These are phyloP conservation scores for Holotrichia oblita DNA, from an alignment of 1,140 invertebrate genomes.

Conservation along the genomic window DNA sequence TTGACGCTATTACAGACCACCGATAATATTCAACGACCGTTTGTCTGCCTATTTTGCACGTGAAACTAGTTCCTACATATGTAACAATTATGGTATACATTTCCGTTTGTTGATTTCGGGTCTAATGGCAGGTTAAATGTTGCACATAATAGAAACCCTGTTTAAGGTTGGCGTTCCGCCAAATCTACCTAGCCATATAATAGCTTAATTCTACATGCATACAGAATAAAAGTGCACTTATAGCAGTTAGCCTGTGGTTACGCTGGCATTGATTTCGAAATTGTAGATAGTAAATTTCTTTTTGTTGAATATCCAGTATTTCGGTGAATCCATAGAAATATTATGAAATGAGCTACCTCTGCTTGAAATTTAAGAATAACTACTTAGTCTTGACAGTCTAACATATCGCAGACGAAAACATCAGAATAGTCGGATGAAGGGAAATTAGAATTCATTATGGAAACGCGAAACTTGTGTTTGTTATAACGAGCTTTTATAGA, in stretches of 20 bases:
- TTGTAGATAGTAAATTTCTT: not conserved
- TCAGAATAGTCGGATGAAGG: too few relatives aligned
- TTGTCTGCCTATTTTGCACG: not conserved
- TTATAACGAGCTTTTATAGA: too few relatives aligned
- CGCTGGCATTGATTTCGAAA: not conserved
- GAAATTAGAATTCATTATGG: too few relatives aligned
- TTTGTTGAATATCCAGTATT: too few relatives aligned
- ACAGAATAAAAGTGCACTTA: not conserved
- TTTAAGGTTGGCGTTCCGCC: not conserved
- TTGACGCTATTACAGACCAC: not conserved
- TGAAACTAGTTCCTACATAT: slow-evolving; percentile 3
- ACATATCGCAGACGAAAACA: too few relatives aligned
- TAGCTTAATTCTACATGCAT: not conserved
- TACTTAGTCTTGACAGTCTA: too few relatives aligned
- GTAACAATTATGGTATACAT: slow-evolving; percentile 1
- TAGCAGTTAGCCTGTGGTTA: not conserved
- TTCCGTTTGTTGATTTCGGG: not conserved
- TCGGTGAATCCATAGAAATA: too few relatives aligned
- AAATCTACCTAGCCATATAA: not conserved
- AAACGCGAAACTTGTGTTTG: too few relatives aligned
- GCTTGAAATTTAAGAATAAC: too few relatives aligned
- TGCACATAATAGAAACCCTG: not conserved
- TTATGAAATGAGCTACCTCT: too few relatives aligned
- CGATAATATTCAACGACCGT: not conserved
- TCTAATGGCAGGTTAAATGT: not conserved